Conservation (phyloP, 2,113 vertebrate species). For the Cardinalis cardinalis region DNA sequence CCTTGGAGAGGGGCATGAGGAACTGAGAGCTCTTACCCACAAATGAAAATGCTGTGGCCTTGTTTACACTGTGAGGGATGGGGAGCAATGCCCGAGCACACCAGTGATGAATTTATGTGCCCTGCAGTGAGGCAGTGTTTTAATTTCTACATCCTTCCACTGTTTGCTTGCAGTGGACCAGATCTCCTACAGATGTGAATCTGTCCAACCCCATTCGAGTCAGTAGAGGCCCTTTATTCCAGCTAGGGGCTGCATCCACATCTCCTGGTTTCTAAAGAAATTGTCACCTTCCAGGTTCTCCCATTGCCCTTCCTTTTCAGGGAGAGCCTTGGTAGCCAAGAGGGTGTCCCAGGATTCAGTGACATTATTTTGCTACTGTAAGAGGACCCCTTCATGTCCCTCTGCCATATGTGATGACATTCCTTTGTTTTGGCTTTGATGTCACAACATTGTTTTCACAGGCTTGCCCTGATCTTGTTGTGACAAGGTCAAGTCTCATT, state of each 20-base stretch:
- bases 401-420: neutral
- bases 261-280: neutral
- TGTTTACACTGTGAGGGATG: neutral
- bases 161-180: neutral
- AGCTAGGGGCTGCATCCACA: neutral
- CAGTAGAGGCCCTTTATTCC: neutral
- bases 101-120: neutral
- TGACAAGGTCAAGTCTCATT: conserved; percentile 28
- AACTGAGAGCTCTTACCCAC: conserved; percentile 29
- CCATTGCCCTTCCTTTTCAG: neutral
- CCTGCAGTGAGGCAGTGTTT: neutral
- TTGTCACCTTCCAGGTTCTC: neutral
- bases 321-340: neutral
- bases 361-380: neutral
- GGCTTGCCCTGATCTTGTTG: neutral
- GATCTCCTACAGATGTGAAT: neutral
- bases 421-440: conserved; percentile 44
- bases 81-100: neutral
- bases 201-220: neutral
- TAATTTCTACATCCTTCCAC: neutral
- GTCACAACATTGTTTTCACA: conserved; percentile 14
- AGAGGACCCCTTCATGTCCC: neutral
- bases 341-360: neutral
- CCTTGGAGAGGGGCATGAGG: neutral
- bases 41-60: conserved; percentile 47